Evolutionary conservation across 2,113 vertebrate species (phyloP).

Genomic region (Pelobates fuscus): DNA sequence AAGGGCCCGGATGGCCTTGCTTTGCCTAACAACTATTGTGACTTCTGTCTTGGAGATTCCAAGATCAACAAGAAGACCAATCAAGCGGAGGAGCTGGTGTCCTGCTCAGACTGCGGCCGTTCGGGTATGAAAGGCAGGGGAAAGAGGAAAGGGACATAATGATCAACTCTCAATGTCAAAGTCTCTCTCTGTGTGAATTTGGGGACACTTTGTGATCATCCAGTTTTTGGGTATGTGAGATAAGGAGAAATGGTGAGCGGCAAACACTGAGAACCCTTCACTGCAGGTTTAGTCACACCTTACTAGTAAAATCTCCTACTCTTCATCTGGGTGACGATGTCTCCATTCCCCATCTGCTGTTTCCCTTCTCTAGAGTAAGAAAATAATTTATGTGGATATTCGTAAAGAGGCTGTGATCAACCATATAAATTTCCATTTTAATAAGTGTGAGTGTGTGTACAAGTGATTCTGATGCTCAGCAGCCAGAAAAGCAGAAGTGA

Average conservation of each 20-base stretch:
- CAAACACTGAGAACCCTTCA: not conserved
- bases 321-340: no score
- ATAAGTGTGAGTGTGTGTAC: no score
- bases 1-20: constrained; percentile 90
- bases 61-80: constrained; percentile 95
- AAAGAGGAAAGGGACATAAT: constrained; percentile 15
- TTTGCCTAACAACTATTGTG: constrained; percentile 94
- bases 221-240: not conserved
- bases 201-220: not conserved
- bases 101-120: constrained; percentile 94
- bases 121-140: constrained; percentile 72
- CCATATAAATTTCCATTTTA: no score
- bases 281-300: not conserved
- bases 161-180: constrained; percentile 1
- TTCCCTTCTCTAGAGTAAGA: no score
- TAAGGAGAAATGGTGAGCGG: not conserved
- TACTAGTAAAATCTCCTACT: no score
- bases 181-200: not conserved
- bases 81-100: constrained; percentile 90
- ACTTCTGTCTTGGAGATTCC: constrained; percentile 94
- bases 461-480: no score
- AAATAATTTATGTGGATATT: no score
- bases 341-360: no score
- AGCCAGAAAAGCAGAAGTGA: no score
- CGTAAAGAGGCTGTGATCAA: no score